Evolutionary conservation across 2,797 vertebrate genomes (phyloP).

Genomic region (Carduelis carduelis): DNA sequence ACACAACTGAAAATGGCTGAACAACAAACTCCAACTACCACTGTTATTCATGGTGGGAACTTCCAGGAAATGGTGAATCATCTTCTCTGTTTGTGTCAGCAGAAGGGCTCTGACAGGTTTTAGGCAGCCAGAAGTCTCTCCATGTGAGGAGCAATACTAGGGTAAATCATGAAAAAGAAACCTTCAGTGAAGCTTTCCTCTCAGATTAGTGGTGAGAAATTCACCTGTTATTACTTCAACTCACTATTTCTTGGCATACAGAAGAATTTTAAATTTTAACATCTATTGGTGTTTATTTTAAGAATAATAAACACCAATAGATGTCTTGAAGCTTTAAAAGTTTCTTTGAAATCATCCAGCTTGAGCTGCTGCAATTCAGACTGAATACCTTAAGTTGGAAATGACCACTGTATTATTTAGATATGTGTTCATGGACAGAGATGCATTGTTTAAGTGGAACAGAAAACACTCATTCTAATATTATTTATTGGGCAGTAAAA

Average conservation of each 20-base stretch:
- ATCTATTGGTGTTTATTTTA: too few relatives aligned
- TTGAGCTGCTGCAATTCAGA: not conserved
- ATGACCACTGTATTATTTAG: not conserved
- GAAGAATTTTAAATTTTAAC: not conserved
- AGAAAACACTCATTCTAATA: not conserved
- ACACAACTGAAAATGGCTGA: not conserved
- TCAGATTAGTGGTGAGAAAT: not conserved
- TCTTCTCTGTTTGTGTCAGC: not conserved
- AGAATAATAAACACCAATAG: accelerated
- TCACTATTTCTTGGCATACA: not conserved
- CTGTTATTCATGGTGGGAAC: accelerated
- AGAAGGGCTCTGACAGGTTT: not conserved
- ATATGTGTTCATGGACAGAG: not conserved
- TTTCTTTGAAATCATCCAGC: not conserved
- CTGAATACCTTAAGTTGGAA: not conserved
- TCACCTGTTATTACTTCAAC: not conserved
- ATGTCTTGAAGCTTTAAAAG: not conserved
- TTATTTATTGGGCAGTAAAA: not conserved
- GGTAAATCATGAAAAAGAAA: not conserved
- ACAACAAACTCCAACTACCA: not conserved
- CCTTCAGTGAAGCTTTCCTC: not conserved
- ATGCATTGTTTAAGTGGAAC: not conserved
- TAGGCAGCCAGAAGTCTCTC: not conserved
- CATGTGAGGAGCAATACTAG: accelerated
- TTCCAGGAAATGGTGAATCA: not conserved